Base-by-base conservation (phyloP, 2,797 vertebrate species). In the Diplodus sargus region DNA sequence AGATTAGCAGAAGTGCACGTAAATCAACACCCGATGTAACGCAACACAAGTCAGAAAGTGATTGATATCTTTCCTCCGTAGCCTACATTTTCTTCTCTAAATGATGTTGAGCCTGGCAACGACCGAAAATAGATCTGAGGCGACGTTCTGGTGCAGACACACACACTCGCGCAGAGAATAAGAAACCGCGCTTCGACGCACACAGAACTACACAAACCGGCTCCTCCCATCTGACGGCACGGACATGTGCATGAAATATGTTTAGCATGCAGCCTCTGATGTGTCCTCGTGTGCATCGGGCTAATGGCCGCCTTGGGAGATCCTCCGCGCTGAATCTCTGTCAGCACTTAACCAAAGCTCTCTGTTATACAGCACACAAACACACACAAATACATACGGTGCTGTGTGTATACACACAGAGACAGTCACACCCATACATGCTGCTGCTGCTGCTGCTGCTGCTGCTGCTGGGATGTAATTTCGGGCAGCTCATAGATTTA, bases 261-360 rank as follows among this genome's bases (percentile, higher is more conserved):
- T 85, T 74, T 70, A 80, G 74, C 51, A 81, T 63, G 62, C 63
- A 76, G 73, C 39, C 79, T 85, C 51, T 69, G 62, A 76, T 74
- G 74, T 63, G 64, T 83, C 81, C 79, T 77, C 18, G 23, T 79
- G 56, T 82, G 65, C 71, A 76, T 87, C 82, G 82, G 81, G 75
- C 16, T 88, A 87, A 90, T 74, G 57, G 86, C 39, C 43, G 49
- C 64, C 81, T 57, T 43, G 85, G 85, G 85, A 89, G 77, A 77
- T 87, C 84, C 68, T 60, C 25, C 17, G 3, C 61, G 74, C 68
- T 76, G 17, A 61, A 11, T 59, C 57, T 73, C 71, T 63, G 68
- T 69, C 74, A 84, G 59, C 42, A 20, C 74, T 73, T 28, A 65
- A 70, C 68, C 78, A 51, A 49, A 57, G 7, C 9, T 61, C 58